Percentiles rank a stretch among this genome's conserved stretches.
phyloP scores from a whole-genome alignment of 2,113 vertebrate species.

The Struthidea cinerea region DNA sequence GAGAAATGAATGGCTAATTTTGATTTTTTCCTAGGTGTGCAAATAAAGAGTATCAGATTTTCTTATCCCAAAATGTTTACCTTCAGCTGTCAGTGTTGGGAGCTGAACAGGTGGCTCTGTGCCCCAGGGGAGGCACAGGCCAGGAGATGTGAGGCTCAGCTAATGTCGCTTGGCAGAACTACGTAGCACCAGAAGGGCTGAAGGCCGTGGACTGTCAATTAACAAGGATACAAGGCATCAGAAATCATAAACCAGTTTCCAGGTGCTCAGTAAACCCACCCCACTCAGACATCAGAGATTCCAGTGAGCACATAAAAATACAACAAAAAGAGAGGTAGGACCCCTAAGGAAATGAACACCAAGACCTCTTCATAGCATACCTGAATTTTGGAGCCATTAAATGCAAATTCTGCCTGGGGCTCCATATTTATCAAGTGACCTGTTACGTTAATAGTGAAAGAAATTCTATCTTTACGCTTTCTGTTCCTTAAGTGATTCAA shows the following conservation, averaged over 20 bases:
- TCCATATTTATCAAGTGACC: neutral
- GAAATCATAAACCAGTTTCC: neutral
- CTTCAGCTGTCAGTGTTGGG: slow-evolving; percentile 8
- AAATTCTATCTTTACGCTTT: neutral
- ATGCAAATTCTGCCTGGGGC: neutral
- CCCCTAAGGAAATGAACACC: neutral
- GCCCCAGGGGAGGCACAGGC: neutral
- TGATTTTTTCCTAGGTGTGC: slow-evolving; percentile 50
- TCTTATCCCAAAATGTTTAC: slow-evolving; percentile 49
- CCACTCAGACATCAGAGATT: neutral
- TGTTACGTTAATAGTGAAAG: neutral
- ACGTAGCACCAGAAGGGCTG: neutral
- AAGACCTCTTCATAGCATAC: neutral
- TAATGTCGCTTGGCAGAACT: neutral
- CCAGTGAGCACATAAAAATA: neutral
- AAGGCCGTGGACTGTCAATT: neutral
- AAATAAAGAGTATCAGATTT: slow-evolving; percentile 47
- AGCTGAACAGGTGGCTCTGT: neutral
- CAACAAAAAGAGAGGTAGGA: neutral
- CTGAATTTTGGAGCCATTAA: neutral
- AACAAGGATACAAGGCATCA: neutral
- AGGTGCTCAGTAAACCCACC: neutral
- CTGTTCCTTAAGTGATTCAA: neutral
- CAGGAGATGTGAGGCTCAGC: neutral
- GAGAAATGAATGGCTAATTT: slow-evolving; percentile 57